Percentiles rank a stretch among this genome's conserved stretches.
These are phyloP conservation scores for Glaucopsyche alexis DNA, from an alignment of 2,888 invertebrate species.

Conservation along the genomic window DNA sequence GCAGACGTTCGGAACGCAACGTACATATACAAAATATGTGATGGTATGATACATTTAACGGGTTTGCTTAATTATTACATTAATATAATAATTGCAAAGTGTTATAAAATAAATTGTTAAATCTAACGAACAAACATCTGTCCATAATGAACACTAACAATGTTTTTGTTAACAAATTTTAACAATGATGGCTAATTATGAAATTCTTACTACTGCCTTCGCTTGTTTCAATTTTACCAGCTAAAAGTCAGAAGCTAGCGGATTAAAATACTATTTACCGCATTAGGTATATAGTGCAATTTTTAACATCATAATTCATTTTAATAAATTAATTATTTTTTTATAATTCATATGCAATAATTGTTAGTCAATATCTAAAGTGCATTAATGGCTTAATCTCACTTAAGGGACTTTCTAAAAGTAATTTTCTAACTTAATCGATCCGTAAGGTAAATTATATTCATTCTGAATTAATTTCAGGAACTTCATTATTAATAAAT, in stretches of 20 bases:
- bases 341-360: background rate
- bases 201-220: background rate
- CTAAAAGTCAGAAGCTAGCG: background rate
- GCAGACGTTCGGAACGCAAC: background rate
- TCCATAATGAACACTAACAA: background rate
- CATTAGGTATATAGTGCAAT: background rate
- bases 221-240: background rate
- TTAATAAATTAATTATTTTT: background rate
- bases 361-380: background rate
- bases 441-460: background rate
- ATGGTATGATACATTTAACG: background rate
- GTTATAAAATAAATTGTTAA: background rate
- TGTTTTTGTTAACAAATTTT: background rate
- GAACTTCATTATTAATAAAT: background rate
- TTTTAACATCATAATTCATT: background rate
- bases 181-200: too few species aligned
- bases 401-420: background rate
- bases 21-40: background rate
- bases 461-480: background rate
- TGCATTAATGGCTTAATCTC: constrained; percentile 14
- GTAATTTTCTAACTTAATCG: background rate
- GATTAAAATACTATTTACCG: background rate
- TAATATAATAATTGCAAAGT: background rate
- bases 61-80: background rate
- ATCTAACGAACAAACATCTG: background rate